phyloP scores from a whole-genome alignment of 2,797 vertebrate species.

The Morus bassanus region DNA sequence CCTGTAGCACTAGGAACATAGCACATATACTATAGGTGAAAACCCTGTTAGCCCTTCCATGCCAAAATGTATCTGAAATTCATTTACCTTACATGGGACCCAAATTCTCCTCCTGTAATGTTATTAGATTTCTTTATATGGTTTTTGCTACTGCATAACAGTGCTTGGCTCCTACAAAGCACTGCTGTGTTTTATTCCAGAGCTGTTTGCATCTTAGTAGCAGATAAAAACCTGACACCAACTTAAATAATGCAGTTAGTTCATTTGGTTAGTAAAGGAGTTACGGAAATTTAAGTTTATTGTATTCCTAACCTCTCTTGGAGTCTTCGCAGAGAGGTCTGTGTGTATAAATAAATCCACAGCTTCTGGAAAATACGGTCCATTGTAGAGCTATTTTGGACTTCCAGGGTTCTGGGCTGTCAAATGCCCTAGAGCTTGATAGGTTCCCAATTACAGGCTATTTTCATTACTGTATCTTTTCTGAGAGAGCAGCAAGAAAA shows the following conservation, averaged over 20 bases:
- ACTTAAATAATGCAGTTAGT: not conserved
- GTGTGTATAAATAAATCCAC: not conserved
- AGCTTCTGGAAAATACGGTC: not conserved
- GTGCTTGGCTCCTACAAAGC: not conserved
- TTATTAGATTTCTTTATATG: constrained; percentile 16
- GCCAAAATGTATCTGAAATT: not conserved
- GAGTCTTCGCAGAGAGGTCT: not conserved
- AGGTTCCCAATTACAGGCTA: not conserved
- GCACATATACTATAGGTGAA: not conserved
- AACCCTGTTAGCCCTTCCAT: not conserved
- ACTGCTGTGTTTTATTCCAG: not conserved
- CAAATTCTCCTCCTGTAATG: not conserved
- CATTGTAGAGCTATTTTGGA: not conserved
- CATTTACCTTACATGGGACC: not conserved
- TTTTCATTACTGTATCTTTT: constrained; percentile 5
- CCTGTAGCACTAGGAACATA: not conserved
- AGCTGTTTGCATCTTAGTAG: not conserved
- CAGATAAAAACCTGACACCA: not conserved
- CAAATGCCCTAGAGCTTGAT: not conserved
- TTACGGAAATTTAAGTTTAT: not conserved
- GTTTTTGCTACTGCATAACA: not conserved
- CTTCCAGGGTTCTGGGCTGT: not conserved
- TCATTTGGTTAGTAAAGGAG: not conserved
- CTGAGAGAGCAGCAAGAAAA: constrained; percentile 19
- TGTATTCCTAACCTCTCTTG: not conserved